A percentile compares a stretch with the other conserved stretches of the same genome.
Conservation (phyloP, 2,888 invertebrate genomes). For the Subacronicta megacephala region DNA sequence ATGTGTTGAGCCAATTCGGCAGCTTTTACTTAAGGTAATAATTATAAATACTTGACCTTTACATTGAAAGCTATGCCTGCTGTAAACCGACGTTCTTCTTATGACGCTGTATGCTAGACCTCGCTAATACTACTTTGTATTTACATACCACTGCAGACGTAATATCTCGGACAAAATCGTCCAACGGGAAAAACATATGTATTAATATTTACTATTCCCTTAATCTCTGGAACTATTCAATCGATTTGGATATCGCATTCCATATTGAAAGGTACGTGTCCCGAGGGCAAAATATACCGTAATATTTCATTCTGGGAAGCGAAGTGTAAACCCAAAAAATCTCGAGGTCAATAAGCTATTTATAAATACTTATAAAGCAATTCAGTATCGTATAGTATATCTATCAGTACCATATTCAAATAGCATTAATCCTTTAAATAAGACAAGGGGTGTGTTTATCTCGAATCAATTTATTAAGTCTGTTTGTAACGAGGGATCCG, state of each 20-base stretch:
- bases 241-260: conserved; percentile 47
- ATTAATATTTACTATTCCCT: conserved; percentile 29
- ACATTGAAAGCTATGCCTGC: conserved; percentile 12
- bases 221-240: conserved; percentile 48
- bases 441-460: conserved; percentile 66
- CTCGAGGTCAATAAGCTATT: conserved; percentile 47
- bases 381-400: conserved; percentile 33
- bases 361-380: conserved; percentile 48
- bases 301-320: conserved; percentile 49
- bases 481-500: conserved; percentile 64
- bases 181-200: conserved; percentile 21
- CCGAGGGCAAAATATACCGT: conserved; percentile 48
- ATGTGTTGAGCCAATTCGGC: conserved; percentile 24
- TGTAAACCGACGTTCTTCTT: conserved; percentile 25
- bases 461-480: conserved; percentile 68
- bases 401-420: conserved; percentile 47
- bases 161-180: conserved; percentile 26
- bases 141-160: conserved; percentile 40
- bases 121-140: conserved; percentile 39
- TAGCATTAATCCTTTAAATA: conserved; percentile 55
- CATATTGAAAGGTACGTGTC: conserved; percentile 53
- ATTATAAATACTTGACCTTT: conserved; percentile 43
- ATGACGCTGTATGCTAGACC: conserved; percentile 42
- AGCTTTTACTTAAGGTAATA: conserved; percentile 30
- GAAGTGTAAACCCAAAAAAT: conserved; percentile 52